A percentile compares a stretch with the other conserved stretches of the same genome.
Conservation (phyloP, 1,140 invertebrate species). For the Stegodyphus mimosarum region DNA sequence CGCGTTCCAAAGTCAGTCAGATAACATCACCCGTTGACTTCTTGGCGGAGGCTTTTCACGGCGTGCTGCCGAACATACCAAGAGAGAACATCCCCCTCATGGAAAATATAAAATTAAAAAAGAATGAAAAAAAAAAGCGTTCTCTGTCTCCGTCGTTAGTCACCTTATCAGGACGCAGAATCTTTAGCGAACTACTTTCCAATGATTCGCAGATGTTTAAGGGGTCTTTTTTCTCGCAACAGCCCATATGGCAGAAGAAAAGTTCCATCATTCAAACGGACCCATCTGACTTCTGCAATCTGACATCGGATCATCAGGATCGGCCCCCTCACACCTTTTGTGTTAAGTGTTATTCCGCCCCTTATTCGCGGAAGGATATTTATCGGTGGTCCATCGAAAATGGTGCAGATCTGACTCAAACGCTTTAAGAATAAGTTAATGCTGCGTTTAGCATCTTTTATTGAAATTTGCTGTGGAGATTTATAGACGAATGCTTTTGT, state of each 20-base stretch:
- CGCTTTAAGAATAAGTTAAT: not conserved
- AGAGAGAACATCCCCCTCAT: too few species aligned
- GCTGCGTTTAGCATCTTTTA: not conserved
- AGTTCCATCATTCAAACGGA: not conserved
- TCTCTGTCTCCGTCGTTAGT: not conserved
- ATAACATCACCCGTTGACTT: conserved; percentile 10
- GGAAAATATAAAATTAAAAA: not conserved
- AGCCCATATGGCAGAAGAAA: not conserved
- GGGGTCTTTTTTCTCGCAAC: not conserved
- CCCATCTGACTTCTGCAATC: not conserved
- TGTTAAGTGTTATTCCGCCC: conserved; percentile 2
- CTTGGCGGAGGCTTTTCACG: too few species aligned
- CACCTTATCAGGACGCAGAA: not conserved
- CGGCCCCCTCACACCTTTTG: not conserved
- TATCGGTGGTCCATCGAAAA: not conserved
- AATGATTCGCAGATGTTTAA: not conserved
- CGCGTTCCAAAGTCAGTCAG: conserved; percentile 8
- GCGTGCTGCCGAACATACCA: too few species aligned
- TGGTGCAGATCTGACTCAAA: not conserved
- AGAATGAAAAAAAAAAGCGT: not conserved
- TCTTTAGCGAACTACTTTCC: not conserved
- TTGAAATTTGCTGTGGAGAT: not conserved
- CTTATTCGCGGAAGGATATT: not conserved
- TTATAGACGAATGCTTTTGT: too few species aligned
- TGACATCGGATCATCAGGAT: not conserved